These are phyloP conservation scores for Chrysina gloriosa DNA, from an alignment of 2,888 invertebrate genomes.

Conservation along the genomic window DNA sequence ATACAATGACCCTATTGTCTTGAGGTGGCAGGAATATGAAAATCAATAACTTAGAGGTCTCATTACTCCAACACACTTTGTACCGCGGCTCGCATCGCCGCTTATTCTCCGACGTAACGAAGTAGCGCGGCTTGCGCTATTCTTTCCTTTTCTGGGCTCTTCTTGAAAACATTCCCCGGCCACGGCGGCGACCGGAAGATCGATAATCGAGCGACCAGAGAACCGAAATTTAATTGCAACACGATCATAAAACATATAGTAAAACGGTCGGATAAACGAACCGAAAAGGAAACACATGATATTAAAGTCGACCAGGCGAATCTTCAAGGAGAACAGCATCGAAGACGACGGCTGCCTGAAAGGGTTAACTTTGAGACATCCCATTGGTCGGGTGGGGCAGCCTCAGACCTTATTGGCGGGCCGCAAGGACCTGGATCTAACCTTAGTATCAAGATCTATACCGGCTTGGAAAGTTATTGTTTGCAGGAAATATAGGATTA, in stretches of 20 bases:
- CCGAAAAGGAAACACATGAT: slow-evolving; percentile 58
- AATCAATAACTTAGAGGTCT: slow-evolving; percentile 38
- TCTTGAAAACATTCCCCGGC: slow-evolving; percentile 11
- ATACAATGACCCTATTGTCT: slow-evolving; percentile 36
- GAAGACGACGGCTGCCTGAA: slow-evolving; percentile 47
- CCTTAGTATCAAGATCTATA: slow-evolving; percentile 64
- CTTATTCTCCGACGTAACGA: slow-evolving; percentile 13
- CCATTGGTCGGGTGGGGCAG: slow-evolving; percentile 65
- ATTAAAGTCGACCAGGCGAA: slow-evolving; percentile 55
- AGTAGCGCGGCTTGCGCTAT: slow-evolving; percentile 13
- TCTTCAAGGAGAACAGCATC: slow-evolving; percentile 43
- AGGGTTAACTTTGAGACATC: slow-evolving; percentile 64
- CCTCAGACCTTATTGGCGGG: slow-evolving; percentile 65
- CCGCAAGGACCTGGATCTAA: slow-evolving; percentile 63
- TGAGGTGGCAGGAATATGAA: slow-evolving; percentile 36
- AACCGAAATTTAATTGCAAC: slow-evolving; percentile 56
- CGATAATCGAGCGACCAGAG: slow-evolving; percentile 51
- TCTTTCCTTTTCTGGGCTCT: slow-evolving; percentile 16
- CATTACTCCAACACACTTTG: slow-evolving; percentile 22
- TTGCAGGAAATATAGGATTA: slow-evolving; percentile 61
- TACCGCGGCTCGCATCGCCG: background rate
- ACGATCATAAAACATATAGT: slow-evolving; percentile 55
- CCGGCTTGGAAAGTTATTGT: slow-evolving; percentile 57
- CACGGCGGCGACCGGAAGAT: slow-evolving; percentile 40
- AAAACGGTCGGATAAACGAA: slow-evolving; percentile 56